Base-by-base conservation (phyloP, 2,888 invertebrate genomes). In the Dysmachus trigonus region DNA sequence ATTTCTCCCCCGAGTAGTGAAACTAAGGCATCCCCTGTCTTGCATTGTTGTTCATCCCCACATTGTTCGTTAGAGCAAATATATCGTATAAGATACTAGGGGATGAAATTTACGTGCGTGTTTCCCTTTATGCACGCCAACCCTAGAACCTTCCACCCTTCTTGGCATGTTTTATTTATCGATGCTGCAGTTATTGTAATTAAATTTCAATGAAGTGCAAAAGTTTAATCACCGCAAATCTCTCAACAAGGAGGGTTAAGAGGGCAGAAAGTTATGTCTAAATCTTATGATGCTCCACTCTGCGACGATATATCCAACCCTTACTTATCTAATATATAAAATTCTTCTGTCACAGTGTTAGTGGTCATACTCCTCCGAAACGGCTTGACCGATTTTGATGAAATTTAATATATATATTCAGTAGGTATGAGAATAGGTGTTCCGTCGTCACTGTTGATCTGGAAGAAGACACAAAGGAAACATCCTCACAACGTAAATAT, bases 181-280 rank as follows among this genome's bases (percentile, higher is more conserved):
- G 35, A 47, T 77, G 41, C 27, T 47, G 47, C 77, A 77, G 77
- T 77, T 76, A 33, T 62, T 38, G 35, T 76, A 33, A 76, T 76
- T 77, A 77, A 77, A 77, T 77, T 41, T 41, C 47, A 22, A 47
- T 77, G 77, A 77, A 47, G 27, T 77, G 22, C 47, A 47, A 77
- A 77, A 77, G 18, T 77, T 77, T 77, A 77, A 77, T 77, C 47
- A 77, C 27, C 77, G 77, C 41, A 77, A 47, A 77, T 77, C 47
- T 77, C 30, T 47, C 62, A 7, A 10, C 62, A 27, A 27, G 22
- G n/a, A 62, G 62, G 62, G 22, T 62, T 62, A 62, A 62, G 47
- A 62, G 62, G 62, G 22, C 62, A 27, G 22, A 27, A 62, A 8
- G 62, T 18, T 62, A 62, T 62, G 15, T 51, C 41, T 41, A 41